These are phyloP conservation scores for Andrena camellia DNA, from an alignment of 2,888 invertebrate genomes.

Conservation along the genomic window DNA sequence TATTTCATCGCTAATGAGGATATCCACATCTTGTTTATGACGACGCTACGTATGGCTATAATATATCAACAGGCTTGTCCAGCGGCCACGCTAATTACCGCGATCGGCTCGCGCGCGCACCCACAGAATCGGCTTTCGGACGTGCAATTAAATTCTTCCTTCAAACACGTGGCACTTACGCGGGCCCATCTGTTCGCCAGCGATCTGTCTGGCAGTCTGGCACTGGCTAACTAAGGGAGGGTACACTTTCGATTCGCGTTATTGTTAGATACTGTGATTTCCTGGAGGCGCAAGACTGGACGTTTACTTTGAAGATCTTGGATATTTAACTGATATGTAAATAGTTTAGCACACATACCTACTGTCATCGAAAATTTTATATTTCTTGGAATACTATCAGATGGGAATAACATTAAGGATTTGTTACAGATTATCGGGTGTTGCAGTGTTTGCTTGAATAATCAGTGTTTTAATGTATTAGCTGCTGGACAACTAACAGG, in stretches of 20 bases:
- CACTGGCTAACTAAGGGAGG: neutral
- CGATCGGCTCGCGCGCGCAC: slow-evolving; percentile 18
- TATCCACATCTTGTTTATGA: slow-evolving; percentile 48
- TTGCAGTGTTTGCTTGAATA: too few relatives aligned
- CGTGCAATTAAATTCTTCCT: slow-evolving; percentile 19
- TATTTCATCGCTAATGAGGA: slow-evolving; percentile 54
- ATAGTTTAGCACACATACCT: too few relatives aligned
- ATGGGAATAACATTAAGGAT: too few relatives aligned
- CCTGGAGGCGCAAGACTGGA: too few relatives aligned
- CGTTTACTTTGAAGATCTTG: too few relatives aligned
- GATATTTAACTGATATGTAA: too few relatives aligned
- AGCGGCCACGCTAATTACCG: slow-evolving; percentile 34
- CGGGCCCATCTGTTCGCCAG: slow-evolving; percentile 14
- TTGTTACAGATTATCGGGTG: too few relatives aligned
- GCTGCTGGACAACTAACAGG: too few relatives aligned
- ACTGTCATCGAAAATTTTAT: too few relatives aligned
- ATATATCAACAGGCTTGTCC: slow-evolving; percentile 10
- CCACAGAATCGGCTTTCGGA: slow-evolving; percentile 8
- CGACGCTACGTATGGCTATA: slow-evolving; percentile 5
- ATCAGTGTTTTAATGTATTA: too few relatives aligned
- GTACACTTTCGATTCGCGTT: neutral
- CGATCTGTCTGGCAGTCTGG: neutral
- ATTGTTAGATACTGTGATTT: neutral
- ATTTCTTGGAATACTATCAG: too few relatives aligned
- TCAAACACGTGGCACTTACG: slow-evolving; percentile 30